These are phyloP conservation scores for Mustela nigripes DNA, from an alignment of 2,113 vertebrate genomes.

Conservation along the genomic window DNA sequence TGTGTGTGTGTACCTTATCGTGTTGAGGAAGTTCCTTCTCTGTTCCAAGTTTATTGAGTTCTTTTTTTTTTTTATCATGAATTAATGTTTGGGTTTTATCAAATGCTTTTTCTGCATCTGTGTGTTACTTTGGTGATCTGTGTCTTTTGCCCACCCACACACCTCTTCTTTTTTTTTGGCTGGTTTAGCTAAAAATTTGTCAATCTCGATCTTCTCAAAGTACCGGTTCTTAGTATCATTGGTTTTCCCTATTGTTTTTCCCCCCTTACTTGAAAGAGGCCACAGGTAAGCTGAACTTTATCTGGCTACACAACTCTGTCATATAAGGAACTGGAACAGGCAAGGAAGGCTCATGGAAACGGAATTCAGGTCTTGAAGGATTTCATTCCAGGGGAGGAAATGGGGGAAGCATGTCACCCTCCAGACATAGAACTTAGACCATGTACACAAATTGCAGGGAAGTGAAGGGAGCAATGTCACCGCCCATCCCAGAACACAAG, in stretches of 20 bases:
- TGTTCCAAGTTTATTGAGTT: background rate
- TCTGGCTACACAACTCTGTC: background rate
- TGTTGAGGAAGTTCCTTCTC: background rate
- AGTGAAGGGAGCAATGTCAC: background rate
- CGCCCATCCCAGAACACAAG: background rate
- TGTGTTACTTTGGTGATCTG: background rate
- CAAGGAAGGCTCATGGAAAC: background rate
- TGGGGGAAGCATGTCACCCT: background rate
- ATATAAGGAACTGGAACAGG: background rate
- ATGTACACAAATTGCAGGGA: background rate
- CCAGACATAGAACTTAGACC: background rate
- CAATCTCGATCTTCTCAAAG: background rate
- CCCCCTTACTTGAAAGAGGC: background rate
- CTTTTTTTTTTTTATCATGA: background rate
- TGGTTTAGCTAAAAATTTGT: constrained; percentile 1
- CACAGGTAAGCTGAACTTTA: constrained; percentile 6
- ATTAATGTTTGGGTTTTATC: background rate
- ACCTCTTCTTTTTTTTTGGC: background rate
- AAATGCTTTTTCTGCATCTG: background rate
- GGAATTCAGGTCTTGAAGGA: background rate
- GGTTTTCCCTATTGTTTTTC: background rate
- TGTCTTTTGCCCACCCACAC: background rate
- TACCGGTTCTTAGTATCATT: background rate
- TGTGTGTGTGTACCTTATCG: background rate
- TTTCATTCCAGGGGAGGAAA: background rate